Base-by-base conservation (phyloP, 30 jellyfish, hydroid and myxozoan species). In the Aurelia sp. region DNA sequence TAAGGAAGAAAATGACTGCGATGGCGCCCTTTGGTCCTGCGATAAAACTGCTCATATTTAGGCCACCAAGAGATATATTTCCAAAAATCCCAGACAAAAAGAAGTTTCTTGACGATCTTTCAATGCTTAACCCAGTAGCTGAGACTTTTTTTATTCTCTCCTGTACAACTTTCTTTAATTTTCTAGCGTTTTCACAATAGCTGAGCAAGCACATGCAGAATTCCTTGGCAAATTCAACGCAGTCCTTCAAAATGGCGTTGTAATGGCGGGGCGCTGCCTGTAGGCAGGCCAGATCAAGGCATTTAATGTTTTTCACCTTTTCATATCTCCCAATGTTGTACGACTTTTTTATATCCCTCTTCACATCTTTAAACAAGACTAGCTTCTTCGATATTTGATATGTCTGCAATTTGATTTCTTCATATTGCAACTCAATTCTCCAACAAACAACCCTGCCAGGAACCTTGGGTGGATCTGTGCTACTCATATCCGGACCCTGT, bases 221-320 rank as follows among this genome's bases (percentile, higher is more conserved):
- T 31, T 78, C 89, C 62, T 78, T 78, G 53, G 89, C 89, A 50
- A 78, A 78, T 64, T 78, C 89, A 6, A 78, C 89, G 70, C 89
- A 78, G 71, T 78, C 89, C 23, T 78, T 66, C 60, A 78, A 61
- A 13, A 78, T 78, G 65, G 89, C 89, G 62, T 78, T 78, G 50
- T 78, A 78, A 19, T 58, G 89, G 48, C 48, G 89, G 57, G 89
- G 89, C 13, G 89, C 79, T 3, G 89, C 89, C 20, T 53, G 89
- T 37, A 78, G 48, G 18, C 79, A 62, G 6, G 89, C 89, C 3
- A 78, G 48, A 64, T 78, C 74, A 78, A 78, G 22, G 41, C 89
- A 64, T 64, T 78, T 78, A 7, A 78, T 22, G 71, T 67, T 68
- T 17, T 47, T 62, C 71, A 78, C 80, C 0, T 63, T 78, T 41